A percentile compares a stretch with the other conserved stretches of the same genome.
Conservation (phyloP, 2,113 vertebrate genomes). For the Odocoileus hemionus region DNA sequence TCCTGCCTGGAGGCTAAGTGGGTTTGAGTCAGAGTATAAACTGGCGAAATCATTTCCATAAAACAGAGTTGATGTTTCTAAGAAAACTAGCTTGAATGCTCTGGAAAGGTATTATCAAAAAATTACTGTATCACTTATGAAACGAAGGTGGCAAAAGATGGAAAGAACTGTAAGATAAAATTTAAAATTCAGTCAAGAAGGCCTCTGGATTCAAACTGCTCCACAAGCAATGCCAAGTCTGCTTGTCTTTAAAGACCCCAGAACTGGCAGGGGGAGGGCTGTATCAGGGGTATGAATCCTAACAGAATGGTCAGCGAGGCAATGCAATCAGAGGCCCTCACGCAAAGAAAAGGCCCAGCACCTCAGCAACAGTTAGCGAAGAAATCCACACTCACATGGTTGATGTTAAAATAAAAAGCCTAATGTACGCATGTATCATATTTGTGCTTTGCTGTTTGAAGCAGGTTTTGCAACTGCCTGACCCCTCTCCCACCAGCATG, state of each 20-base stretch:
- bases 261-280: not conserved
- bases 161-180: not conserved
- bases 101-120: not conserved
- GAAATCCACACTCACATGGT: fast-evolving
- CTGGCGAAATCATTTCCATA: not conserved
- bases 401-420: not conserved
- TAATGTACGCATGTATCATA: fast-evolving
- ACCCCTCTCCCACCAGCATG: not conserved
- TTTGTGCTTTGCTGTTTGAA: not conserved
- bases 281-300: not conserved
- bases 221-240: not conserved
- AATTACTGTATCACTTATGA: not conserved
- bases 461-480: not conserved
- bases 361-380: not conserved
- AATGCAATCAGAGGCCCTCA: fast-evolving
- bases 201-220: not conserved
- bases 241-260: not conserved
- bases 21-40: not conserved
- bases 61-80: not conserved
- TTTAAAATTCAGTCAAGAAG: not conserved
- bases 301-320: fast-evolving
- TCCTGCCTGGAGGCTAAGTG: not conserved
- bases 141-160: not conserved
- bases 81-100: not conserved
- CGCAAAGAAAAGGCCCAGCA: not conserved